A percentile compares a stretch with the other conserved stretches of the same genome.
Evolutionary conservation across 2,888 invertebrate species (phyloP).

Genomic region (Ephialtes manifestator): DNA sequence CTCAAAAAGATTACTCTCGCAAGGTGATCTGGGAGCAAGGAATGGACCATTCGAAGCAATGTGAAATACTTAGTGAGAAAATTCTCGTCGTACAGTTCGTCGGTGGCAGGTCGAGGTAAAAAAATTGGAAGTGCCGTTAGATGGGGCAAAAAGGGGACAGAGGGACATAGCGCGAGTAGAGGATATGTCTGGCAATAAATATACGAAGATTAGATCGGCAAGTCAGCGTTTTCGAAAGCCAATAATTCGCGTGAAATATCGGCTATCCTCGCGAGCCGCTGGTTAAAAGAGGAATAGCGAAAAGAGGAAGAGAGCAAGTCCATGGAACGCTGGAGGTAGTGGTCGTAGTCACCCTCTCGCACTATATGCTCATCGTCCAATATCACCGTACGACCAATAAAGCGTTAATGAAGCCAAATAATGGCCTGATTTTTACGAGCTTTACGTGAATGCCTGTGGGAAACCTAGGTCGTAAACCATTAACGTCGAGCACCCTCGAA

Average conservation of each 20-base stretch:
- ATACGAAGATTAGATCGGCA: constrained; percentile 76
- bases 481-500: constrained; percentile 51
- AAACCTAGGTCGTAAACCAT: constrained; percentile 64
- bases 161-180: constrained; percentile 60
- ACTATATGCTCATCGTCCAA: constrained; percentile 62
- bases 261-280: constrained; percentile 66
- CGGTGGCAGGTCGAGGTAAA: constrained; percentile 29
- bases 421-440: constrained; percentile 67
- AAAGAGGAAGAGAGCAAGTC: constrained; percentile 29
- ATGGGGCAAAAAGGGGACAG: constrained; percentile 59
- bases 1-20: constrained; percentile 47
- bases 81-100: constrained; percentile 38
- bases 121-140: constrained; percentile 63
- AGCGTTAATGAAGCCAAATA: constrained; percentile 72
- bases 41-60: constrained; percentile 51
- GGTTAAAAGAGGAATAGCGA: constrained; percentile 60
- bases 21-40: constrained; percentile 33
- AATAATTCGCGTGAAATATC: constrained; percentile 77
- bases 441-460: constrained; percentile 52
- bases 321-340: constrained; percentile 33
- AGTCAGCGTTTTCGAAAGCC: constrained; percentile 77
- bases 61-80: constrained; percentile 30
- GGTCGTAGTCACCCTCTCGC: constrained; percentile 47
- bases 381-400: constrained; percentile 64
- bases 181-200: constrained; percentile 75